A percentile compares a stretch with the other conserved stretches of the same genome.
These are phyloP conservation scores for Aurelia coerulea DNA, from an alignment of 30 jellyfish, hydroid and myxozoan genomes.

Conservation along the genomic window DNA sequence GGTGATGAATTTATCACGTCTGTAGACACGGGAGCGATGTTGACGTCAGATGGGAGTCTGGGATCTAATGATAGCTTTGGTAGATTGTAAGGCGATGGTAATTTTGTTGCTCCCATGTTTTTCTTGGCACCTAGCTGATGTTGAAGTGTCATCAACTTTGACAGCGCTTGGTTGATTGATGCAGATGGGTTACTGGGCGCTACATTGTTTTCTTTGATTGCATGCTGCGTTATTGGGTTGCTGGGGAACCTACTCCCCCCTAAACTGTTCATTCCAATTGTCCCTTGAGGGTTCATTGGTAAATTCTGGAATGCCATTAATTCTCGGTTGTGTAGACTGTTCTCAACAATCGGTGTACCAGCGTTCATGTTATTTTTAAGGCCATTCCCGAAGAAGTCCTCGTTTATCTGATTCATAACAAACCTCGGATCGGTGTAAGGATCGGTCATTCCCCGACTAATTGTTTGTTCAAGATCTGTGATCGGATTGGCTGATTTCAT, in stretches of 20 bases:
- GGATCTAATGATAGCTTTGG: constrained; percentile 20
- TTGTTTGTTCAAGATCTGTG: constrained; percentile 93
- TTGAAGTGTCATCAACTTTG: constrained; percentile 11
- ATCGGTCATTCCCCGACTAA: constrained; percentile 95
- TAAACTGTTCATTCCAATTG: constrained; percentile 25
- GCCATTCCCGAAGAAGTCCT: constrained; percentile 82
- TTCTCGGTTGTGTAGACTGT: constrained; percentile 76
- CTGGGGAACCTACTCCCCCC: constrained; percentile 28
- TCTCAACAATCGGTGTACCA: constrained; percentile 74
- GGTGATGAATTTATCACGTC: constrained; percentile 24
- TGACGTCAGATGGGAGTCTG: constrained; percentile 22
- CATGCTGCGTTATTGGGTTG: constrained; percentile 70
- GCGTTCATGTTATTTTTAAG: constrained; percentile 47
- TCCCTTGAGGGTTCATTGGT: constrained; percentile 45
- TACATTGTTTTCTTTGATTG: constrained; percentile 68
- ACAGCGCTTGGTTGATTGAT: constrained; percentile 16
- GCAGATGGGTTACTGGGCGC: constrained; percentile 48
- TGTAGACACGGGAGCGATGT: constrained; percentile 39
- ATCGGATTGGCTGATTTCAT: constrained; percentile 94
- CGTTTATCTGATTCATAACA: constrained; percentile 91
- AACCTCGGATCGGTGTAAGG: constrained; percentile 93
- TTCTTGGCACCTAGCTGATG: constrained; percentile 34
- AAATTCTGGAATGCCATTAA: constrained; percentile 79
- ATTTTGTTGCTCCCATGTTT: not conserved
- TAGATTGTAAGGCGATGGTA: constrained; percentile 3